These are phyloP conservation scores for Tetragonula clypearis DNA, from an alignment of 1,140 invertebrate species.

Conservation along the genomic window DNA sequence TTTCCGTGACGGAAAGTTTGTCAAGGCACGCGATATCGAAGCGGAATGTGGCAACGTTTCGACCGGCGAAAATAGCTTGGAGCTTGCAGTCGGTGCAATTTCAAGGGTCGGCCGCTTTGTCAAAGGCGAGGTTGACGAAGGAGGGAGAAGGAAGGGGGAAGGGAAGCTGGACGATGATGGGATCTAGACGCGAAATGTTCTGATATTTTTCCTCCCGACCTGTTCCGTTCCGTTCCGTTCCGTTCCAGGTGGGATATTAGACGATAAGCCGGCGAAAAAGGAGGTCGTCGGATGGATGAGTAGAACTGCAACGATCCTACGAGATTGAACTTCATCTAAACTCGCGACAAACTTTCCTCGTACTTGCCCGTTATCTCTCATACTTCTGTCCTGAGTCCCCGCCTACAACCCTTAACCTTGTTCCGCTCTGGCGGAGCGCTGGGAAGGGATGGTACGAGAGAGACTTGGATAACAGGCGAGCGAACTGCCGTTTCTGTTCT, in stretches of 20 bases:
- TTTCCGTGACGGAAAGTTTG: constrained; percentile 30
- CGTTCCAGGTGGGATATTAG: constrained; percentile 58
- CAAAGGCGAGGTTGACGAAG: constrained; percentile 8
- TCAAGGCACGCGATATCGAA: neutral
- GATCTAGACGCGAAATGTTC: constrained; percentile 46
- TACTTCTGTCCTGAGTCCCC: constrained; percentile 62
- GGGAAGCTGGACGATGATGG: constrained; percentile 9
- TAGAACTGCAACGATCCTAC: constrained; percentile 29
- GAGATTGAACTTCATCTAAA: constrained; percentile 74
- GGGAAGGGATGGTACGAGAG: neutral
- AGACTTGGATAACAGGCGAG: neutral
- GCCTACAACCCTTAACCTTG: constrained; percentile 59
- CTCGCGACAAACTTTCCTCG: constrained; percentile 65
- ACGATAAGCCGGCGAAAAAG: constrained; percentile 52
- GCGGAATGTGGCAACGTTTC: neutral
- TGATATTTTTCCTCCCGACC: constrained; percentile 55
- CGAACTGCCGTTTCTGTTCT: constrained; percentile 9
- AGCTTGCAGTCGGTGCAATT: constrained; percentile 44
- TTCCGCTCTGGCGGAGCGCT: constrained; percentile 26
- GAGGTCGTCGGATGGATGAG: constrained; percentile 17
- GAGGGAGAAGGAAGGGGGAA: neutral
- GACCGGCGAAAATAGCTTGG: constrained; percentile 17
- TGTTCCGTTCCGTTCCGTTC: neutral
- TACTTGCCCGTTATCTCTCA: constrained; percentile 61
- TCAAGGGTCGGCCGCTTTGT: constrained; percentile 50